phyloP scores from a whole-genome alignment of 2,797 vertebrate species.

The Pipistrellus kuhlii region DNA sequence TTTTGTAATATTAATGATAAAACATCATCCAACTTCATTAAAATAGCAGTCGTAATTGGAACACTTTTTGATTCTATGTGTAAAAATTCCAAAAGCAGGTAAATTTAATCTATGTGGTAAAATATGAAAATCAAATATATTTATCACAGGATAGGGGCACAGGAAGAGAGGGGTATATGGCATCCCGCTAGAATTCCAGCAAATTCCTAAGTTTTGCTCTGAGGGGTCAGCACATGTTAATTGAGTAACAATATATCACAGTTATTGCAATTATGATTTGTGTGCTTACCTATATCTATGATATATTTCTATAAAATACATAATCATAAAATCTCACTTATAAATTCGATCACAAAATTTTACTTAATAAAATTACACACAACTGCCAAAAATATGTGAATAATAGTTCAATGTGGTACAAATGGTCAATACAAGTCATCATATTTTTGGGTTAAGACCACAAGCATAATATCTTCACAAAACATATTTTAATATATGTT shows the following conservation, averaged over 20 bases:
- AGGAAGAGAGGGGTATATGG: rapidly evolving
- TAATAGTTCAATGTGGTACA: not conserved
- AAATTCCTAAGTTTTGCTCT: not conserved
- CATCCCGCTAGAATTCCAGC: rapidly evolving
- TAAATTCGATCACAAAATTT: not conserved
- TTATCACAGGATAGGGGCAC: rapidly evolving
- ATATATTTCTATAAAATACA: not conserved
- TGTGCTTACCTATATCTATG: not conserved
- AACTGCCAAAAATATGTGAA: not conserved
- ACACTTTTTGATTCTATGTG: not conserved
- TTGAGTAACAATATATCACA: not conserved
- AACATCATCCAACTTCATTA: not conserved
- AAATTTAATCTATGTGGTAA: not conserved
- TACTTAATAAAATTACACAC: not conserved
- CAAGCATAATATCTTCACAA: not conserved
- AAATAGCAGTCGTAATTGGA: not conserved
- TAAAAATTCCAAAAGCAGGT: not conserved
- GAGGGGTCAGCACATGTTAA: not conserved
- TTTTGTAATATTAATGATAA: not conserved
- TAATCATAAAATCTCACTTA: not conserved
- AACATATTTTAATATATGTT: not conserved
- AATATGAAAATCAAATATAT: not conserved
- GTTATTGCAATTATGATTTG: not conserved
- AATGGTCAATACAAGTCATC: not conserved
- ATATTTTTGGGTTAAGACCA: not conserved